Evolutionary conservation across 2,888 invertebrate species (phyloP).

Genomic region (Copidosoma aretas): DNA sequence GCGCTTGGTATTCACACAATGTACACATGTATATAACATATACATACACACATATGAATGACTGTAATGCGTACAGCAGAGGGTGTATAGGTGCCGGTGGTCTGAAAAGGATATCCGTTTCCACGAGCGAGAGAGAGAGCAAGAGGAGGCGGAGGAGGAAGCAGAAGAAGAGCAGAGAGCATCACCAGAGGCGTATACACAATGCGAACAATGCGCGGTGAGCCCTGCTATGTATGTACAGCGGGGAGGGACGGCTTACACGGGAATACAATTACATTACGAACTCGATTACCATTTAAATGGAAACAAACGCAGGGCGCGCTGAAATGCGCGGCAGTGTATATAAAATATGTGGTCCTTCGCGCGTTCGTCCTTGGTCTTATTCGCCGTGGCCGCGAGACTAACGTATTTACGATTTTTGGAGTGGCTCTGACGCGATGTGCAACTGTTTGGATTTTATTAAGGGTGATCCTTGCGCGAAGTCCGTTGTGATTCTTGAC

Average conservation of each 20-base stretch:
- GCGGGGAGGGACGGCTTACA: constrained; percentile 58
- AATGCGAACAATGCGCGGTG: constrained; percentile 57
- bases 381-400: too few relatives aligned
- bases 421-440: too few relatives aligned
- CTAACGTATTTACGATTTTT: too few relatives aligned
- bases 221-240: constrained; percentile 44
- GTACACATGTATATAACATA: too few relatives aligned
- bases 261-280: constrained; percentile 63
- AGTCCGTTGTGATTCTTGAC: too few relatives aligned
- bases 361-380: too few relatives aligned
- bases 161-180: constrained; percentile 9
- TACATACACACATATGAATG: not conserved
- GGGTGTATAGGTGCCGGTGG: not conserved
- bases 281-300: constrained; percentile 64
- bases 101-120: not conserved
- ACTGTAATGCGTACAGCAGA: not conserved
- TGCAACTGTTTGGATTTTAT: too few relatives aligned
- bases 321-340: constrained; percentile 59
- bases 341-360: too few relatives aligned
- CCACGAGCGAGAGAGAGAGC: not conserved
- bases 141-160: not conserved
- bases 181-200: constrained; percentile 47
- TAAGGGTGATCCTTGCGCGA: too few relatives aligned
- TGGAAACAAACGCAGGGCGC: constrained; percentile 63
- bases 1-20: too few relatives aligned